phyloP scores from a whole-genome alignment of 37 sponge, comb jelly and placozoan genomes.

The Halichondria panicea region DNA sequence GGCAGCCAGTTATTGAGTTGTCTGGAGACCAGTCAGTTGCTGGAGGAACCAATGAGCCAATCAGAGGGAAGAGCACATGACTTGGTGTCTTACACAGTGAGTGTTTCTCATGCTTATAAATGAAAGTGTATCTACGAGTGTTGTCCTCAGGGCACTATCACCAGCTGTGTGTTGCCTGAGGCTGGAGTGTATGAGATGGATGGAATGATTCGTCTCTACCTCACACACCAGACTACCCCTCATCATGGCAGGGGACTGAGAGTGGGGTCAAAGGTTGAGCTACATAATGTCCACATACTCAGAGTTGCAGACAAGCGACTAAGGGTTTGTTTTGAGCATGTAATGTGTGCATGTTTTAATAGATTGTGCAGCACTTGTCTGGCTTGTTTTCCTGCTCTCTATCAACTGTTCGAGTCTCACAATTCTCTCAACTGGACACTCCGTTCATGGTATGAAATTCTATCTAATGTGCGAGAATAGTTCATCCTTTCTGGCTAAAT shows the following conservation, averaged over 20 bases:
- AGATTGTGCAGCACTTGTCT: conserved; percentile 11
- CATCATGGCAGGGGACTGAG: conserved; percentile 30
- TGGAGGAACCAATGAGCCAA: no score
- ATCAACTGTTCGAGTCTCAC: not conserved
- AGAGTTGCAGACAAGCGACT: not conserved
- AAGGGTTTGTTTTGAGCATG: not conserved
- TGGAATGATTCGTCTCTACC: conserved; percentile 23
- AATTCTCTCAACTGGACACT: conserved; percentile 5
- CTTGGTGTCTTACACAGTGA: no score
- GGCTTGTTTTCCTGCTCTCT: conserved; percentile 14
- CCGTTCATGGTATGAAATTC: not conserved
- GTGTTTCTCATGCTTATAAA: no score
- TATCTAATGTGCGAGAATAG: no score
- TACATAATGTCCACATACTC: not conserved
- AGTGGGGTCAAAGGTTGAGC: conserved; percentile 3
- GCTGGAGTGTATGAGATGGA: conserved; percentile 72
- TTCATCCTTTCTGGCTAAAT: not conserved
- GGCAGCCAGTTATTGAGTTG: no score
- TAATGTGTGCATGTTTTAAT: not conserved
- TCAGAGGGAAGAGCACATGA: no score
- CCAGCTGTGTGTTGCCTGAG: conserved; percentile 44
- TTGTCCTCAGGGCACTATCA: conserved; percentile 49
- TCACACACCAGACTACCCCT: conserved; percentile 14
- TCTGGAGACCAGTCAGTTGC: no score
- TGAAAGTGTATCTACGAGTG: no score